Evolutionary conservation across 2,797 vertebrate species (phyloP), one percentile per base, ranked within the genome.

Genomic region (Apogon talboti): DNA sequence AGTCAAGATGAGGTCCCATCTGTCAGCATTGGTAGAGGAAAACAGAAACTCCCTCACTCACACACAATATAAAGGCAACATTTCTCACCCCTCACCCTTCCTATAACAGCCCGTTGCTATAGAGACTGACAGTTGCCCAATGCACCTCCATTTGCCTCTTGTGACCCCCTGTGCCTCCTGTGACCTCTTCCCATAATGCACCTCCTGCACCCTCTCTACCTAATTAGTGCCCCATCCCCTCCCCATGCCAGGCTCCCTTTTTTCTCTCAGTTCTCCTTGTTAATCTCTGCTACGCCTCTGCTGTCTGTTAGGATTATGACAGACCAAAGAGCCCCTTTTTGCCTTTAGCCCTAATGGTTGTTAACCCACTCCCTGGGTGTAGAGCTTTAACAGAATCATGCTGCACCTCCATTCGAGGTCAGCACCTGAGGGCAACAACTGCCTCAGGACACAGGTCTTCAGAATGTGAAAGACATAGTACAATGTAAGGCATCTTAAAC

Each of bases 41-140:
- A 78, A 69, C 50, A 56, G 21, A 67, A 71, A 63, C 12, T 71
- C 37, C 41, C 69, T 63, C 50, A 33, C 52, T 66, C 59, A 9
- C 38, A 57, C 37, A 71, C 19, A 64, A 66, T 81, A 73, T 63
- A 66, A 74, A 65, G 59, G 65, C 41, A 67, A 78, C 68, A 71
- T 79, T 87, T 91, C 78, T 89, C 89, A 92, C 78, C 87, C 75
- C 83, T 86, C 83, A 89, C 82, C 89, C 86, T 75, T 87, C 86
- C 56, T 49, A 90, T 81, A 86, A 83, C 13, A 10, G 81, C 50
- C 70, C 40, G 87, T 95, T 92, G 88, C 93, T 88, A 95, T 93
- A 88, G 93, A 83, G 91, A 95, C 78, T 76, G 71, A 90, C 78
- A 83, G 67, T 82, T 82, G 87, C 71, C 82, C 85, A 77, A 90